phyloP scores from a whole-genome alignment of 2,888 invertebrate genomes.

The Nebria brevicollis region DNA sequence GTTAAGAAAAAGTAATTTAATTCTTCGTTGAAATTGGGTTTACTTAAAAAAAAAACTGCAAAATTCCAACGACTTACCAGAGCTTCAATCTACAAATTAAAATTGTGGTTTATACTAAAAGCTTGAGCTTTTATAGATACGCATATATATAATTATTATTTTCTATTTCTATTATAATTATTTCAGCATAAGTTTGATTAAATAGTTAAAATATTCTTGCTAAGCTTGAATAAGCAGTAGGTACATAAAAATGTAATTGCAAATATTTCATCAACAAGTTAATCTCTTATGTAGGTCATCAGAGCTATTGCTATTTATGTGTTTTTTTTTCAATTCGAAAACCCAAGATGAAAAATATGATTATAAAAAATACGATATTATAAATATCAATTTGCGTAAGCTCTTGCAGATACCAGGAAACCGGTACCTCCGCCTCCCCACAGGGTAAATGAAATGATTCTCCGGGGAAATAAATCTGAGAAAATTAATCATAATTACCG shows the following conservation, averaged over 20 bases:
- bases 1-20: slow-evolving; percentile 42
- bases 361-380: not conserved
- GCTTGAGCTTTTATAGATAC: not conserved
- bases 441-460: not conserved
- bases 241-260: not conserved
- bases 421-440: not conserved
- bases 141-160: no score
- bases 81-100: not conserved
- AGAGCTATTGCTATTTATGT: not conserved
- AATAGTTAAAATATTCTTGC: no score
- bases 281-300: no score
- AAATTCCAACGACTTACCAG: not conserved
- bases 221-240: no score
- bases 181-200: no score
- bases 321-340: not conserved
- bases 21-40: not conserved
- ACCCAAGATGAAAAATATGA: not conserved
- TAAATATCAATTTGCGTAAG: not conserved
- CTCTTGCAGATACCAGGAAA: not conserved
- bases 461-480: not conserved
- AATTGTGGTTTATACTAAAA: not conserved
- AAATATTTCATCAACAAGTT: not conserved
- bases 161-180: no score
- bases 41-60: not conserved
- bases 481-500: not conserved